Evolutionary conservation across 1,140 invertebrate genomes (phyloP), one percentile per base, ranked within the genome.

Genomic region (Cryptotermes secundus): DNA sequence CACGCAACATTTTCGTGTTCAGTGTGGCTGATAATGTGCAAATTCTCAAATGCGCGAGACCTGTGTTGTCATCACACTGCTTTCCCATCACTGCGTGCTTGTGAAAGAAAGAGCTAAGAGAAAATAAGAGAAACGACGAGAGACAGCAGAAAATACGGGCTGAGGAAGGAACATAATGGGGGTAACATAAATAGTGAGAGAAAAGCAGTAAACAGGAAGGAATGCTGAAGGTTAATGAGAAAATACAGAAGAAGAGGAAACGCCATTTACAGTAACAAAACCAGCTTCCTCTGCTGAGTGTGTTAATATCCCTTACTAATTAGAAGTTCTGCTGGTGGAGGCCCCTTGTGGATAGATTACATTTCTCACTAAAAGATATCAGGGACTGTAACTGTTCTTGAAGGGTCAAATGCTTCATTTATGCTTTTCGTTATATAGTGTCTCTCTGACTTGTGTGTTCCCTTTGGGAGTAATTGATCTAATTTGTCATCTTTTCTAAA

Each of bases 401-500:
- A 26, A n/a, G n/a, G 59, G 31, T 72, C 59, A 72, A n/a, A 72
- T 72, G 59, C 31, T 72, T 31, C 26, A 72, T 72, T 16, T 26
- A 0, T 9, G 26, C 31, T 72, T 72, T 72, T n/a, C 59, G 31
- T 31, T 72, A 72, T 26, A 31, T 6, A 0, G 1, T n/a, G n/a
- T 31, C 59, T 49, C 45, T 19, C 59, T 31, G 59, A 72, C 59
- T 72, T 72, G 7, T 31, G 26, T 31, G 6, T 16, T 72, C 26
- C 31, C 59, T 72, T 31, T n/a, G n/a, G n/a, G n/a, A 31, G 59
- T 72, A 72, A 72, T 72, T 72, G 59, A 72, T 72, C 26, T 72
- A 72, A 72, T 72, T 72, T 72, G 59, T 72, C 59, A 31, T 31
- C 26, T 72, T n/a, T 72, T 72, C n/a, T 72, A 72, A 72, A 72